A percentile compares a stretch with the other conserved stretches of the same genome.
Conservation (phyloP, 2,797 vertebrate genomes). For the Alauda arvensis region DNA sequence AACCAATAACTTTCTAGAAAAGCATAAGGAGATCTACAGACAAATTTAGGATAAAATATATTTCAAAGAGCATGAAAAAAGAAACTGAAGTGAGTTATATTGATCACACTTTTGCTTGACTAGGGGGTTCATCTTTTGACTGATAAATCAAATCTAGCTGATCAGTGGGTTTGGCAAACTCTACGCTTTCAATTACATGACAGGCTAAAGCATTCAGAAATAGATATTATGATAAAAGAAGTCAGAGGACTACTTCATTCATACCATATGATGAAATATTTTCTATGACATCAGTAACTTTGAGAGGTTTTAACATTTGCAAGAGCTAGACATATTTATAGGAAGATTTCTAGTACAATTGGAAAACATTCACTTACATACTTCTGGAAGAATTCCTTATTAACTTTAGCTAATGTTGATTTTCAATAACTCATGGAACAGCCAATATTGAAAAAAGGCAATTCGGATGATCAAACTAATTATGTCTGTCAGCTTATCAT, state of each 20-base stretch:
- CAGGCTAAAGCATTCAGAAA: background rate
- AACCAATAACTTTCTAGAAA: background rate
- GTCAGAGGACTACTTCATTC: background rate
- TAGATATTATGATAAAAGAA: background rate
- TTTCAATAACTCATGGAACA: background rate
- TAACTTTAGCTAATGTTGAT: background rate
- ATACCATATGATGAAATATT: background rate
- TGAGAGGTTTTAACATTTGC: background rate
- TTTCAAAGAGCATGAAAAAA: background rate
- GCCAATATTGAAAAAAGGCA: background rate
- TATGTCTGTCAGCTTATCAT: background rate
- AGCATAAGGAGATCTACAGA: background rate
- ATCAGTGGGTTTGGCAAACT: background rate
- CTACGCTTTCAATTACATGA: background rate
- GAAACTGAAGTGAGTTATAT: background rate
- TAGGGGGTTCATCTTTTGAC: background rate
- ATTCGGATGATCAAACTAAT: background rate
- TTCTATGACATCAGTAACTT: background rate
- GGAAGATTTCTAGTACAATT: background rate
- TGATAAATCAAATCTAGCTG: background rate
- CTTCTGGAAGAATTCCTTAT: background rate
- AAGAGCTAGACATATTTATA: background rate
- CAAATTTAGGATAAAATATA: background rate
- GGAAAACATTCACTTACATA: background rate
- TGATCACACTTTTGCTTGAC: background rate